phyloP scores from a whole-genome alignment of 2,888 invertebrate species.

The Myathropa florea region DNA sequence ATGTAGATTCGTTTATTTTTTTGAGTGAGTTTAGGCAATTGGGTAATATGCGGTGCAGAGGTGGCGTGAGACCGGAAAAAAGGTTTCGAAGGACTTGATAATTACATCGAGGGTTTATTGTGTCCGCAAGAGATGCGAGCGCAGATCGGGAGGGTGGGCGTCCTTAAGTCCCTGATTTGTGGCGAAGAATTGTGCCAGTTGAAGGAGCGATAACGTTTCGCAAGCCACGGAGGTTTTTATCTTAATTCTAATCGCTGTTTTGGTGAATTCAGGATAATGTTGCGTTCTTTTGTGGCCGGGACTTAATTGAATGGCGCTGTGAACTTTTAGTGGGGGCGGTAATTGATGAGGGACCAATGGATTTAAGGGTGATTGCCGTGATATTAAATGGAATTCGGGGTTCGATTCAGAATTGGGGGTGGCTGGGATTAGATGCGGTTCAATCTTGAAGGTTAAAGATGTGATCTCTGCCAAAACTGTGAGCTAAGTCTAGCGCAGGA shows the following conservation, averaged over 20 bases:
- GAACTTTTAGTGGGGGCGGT: too few species aligned
- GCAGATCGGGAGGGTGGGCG: not conserved
- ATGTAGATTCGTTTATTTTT: not conserved
- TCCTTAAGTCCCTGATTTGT: not conserved
- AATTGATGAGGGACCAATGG: too few species aligned
- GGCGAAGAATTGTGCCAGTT: not conserved
- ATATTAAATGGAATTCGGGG: too few species aligned
- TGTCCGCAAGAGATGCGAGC: conserved; percentile 27
- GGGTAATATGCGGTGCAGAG: not conserved
- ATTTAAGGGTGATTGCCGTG: too few species aligned
- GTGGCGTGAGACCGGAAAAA: conserved; percentile 1
- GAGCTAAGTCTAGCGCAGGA: too few species aligned
- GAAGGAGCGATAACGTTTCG: not conserved
- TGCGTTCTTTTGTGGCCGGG: too few species aligned
- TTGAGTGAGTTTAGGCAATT: conserved; percentile 14
- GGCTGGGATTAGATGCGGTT: too few species aligned
- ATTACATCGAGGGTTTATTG: conserved; percentile 49
- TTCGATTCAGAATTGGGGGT: too few species aligned
- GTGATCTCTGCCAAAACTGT: too few species aligned
- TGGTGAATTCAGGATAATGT: not conserved
- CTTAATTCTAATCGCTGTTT: not conserved
- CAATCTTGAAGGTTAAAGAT: too few species aligned
- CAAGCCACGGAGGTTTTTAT: not conserved
- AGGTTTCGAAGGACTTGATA: conserved; percentile 42
- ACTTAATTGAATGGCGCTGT: too few species aligned